These are phyloP conservation scores for Pluvialis apricaria DNA, from an alignment of 2,113 vertebrate species.

Conservation along the genomic window DNA sequence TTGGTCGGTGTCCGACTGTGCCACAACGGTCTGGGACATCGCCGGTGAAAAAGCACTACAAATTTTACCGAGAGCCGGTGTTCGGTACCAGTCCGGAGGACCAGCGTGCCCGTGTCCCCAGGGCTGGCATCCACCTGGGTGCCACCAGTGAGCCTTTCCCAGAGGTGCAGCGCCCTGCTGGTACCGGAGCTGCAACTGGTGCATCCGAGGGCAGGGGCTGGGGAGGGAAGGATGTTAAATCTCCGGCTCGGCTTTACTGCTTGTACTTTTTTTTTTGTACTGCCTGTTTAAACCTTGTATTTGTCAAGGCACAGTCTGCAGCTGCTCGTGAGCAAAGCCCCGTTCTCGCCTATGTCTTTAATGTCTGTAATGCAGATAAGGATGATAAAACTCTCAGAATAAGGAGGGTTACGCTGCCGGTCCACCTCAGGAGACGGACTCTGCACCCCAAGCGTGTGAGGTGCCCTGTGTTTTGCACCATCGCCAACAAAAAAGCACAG, in stretches of 20 bases:
- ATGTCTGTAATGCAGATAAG: background rate
- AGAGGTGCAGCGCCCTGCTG: background rate
- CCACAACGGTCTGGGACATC: rapidly evolving
- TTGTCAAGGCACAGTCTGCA: background rate
- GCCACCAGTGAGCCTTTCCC: background rate
- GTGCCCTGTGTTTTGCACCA: background rate
- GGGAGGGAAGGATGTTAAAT: background rate
- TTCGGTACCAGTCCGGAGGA: background rate
- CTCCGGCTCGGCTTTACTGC: background rate
- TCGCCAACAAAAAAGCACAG: background rate
- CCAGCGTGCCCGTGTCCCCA: rapidly evolving
- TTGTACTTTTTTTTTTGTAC: background rate
- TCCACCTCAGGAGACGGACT: background rate
- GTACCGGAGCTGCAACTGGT: background rate
- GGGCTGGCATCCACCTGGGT: background rate
- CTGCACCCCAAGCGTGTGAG: background rate
- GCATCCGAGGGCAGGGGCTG: background rate
- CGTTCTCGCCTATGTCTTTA: background rate
- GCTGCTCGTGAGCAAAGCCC: background rate
- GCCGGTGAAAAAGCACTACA: rapidly evolving
- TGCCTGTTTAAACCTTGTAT: background rate
- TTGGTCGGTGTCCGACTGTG: background rate
- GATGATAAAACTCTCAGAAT: background rate
- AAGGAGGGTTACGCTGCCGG: background rate
- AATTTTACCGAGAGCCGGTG: background rate